These are phyloP conservation scores for Heliconius hortense DNA, from an alignment of 2,888 invertebrate species.

Conservation along the genomic window DNA sequence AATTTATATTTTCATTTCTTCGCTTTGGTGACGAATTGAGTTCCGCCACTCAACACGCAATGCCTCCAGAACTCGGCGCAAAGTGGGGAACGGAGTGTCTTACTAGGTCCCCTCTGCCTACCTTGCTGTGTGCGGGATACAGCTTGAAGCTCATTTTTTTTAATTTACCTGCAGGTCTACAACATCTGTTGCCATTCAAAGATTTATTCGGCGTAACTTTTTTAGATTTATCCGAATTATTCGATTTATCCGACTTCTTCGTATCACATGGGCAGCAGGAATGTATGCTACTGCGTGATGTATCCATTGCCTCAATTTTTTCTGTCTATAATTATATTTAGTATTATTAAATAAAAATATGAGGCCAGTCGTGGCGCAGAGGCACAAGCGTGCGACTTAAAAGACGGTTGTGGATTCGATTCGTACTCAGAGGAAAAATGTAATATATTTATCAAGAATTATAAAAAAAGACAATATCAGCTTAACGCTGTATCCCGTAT, in stretches of 20 bases:
- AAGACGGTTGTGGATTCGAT: too few species aligned
- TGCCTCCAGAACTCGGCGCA: too few species aligned
- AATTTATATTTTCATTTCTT: background rate
- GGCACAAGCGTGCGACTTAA: background rate
- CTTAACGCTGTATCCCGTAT: too few species aligned
- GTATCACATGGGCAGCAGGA: constrained; percentile 70
- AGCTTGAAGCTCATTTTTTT: too few species aligned
- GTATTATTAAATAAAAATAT: background rate
- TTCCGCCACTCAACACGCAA: too few species aligned
- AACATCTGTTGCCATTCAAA: constrained; percentile 48
- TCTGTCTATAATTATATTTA: constrained; percentile 55
- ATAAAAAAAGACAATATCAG: too few species aligned
- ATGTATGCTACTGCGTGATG: constrained; percentile 69
- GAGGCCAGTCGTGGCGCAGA: background rate
- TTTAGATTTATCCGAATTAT: constrained; percentile 31
- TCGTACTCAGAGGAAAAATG: too few species aligned
- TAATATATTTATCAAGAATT: background rate
- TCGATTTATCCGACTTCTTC: constrained; percentile 36
- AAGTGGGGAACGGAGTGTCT: too few species aligned
- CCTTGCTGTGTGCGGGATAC: too few species aligned
- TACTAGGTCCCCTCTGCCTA: too few species aligned
- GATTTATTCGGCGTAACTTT: constrained; percentile 36
- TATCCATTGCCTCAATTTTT: constrained; percentile 74
- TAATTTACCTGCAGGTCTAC: constrained; percentile 56
- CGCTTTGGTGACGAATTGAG: background rate